Base-by-base conservation (phyloP, 2,113 vertebrate genomes). In the Festucalex cinctus region DNA sequence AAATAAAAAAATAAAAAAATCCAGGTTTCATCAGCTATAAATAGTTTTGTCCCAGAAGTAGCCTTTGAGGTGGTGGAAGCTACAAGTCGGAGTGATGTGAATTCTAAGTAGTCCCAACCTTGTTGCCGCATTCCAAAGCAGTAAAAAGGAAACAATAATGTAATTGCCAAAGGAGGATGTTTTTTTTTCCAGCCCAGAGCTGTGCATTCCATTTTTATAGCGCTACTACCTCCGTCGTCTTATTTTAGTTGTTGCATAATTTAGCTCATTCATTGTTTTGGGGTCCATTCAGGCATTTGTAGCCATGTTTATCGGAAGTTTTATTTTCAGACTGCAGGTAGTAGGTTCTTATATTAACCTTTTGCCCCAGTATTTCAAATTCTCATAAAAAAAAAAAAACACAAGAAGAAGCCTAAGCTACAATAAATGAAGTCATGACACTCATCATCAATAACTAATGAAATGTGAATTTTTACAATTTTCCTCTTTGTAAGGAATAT, bases 141-240 rank as follows among this genome's bases (percentile, higher is more conserved):
- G 77, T 46, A 39, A 73, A 69, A 74, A 68, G 83, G 89, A 86
- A 89, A 91, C 89, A 84, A 88, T 84, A 89, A 86, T 85, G 83
- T 79, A 63, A 76, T 79, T 81, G 77, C 76, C 65, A 74, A 63
- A 76, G 75, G 84, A 90, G 89, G 89, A 92, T 91, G 90, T 91
- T 91, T 89, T 81, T 82, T 74, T 80, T 83, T 73, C 73, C 76
- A 36, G 56, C 17, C 41, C 28, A 5, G 63, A 67, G 67, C 84
- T 88, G 85, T 89, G 88, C 81, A 81, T 82, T 74, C 65, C 69
- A 72, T 83, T 83, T 80, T 75, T 81, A 81, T 81, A 85, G 79
- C 79, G 62, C 69, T 86, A 76, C 83, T 71, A 84, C 77, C 79
- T 14, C 32, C 59, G 64, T 63, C 41, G 65, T 74, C 63, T 77